Conservation (phyloP, 2,888 invertebrate genomes). For the Zaprionus bogoriensis region DNA sequence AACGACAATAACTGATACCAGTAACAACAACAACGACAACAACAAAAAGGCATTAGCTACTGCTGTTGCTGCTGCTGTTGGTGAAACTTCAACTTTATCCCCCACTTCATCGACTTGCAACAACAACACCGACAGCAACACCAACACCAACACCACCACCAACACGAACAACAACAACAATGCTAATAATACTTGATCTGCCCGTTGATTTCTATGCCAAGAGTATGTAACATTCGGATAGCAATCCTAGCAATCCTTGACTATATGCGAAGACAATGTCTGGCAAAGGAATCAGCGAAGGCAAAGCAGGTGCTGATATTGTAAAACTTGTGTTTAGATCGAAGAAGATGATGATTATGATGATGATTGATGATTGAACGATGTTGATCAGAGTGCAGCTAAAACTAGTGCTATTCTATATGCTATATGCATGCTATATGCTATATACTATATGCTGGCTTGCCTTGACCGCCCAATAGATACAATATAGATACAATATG, state of each 20-base stretch:
- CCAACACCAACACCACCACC: constrained; percentile 28
- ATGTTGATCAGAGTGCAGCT: constrained; percentile 47
- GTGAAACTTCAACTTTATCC: constrained; percentile 72
- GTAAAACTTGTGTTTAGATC: constrained; percentile 68
- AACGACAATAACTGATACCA: constrained; percentile 27
- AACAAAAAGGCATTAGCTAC: constrained; percentile 66
- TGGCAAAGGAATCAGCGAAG: constrained; percentile 66
- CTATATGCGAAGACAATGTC: constrained; percentile 1
- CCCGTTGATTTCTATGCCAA: constrained; percentile 52
- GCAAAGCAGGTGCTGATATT: constrained; percentile 51
- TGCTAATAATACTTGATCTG: constrained; percentile 75
- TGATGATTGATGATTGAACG: constrained; percentile 12
- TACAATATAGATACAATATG: constrained; percentile 36
- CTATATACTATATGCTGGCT: constrained; percentile 53
- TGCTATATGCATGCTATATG: too few species aligned
- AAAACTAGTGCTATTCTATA: constrained; percentile 50
- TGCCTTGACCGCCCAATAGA: constrained; percentile 44
- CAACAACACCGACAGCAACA: constrained; percentile 58
- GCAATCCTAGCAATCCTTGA: neutral
- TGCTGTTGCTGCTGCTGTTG: constrained; percentile 69
- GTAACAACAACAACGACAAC: constrained; percentile 48
- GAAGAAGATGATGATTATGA: constrained; percentile 24
- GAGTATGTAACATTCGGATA: neutral
- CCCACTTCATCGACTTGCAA: constrained; percentile 57
- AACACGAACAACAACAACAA: constrained; percentile 40